Evolutionary conservation across 2,113 vertebrate genomes (phyloP), one percentile per base, ranked within the genome.

Genomic region (Tylochromis polylepis): DNA sequence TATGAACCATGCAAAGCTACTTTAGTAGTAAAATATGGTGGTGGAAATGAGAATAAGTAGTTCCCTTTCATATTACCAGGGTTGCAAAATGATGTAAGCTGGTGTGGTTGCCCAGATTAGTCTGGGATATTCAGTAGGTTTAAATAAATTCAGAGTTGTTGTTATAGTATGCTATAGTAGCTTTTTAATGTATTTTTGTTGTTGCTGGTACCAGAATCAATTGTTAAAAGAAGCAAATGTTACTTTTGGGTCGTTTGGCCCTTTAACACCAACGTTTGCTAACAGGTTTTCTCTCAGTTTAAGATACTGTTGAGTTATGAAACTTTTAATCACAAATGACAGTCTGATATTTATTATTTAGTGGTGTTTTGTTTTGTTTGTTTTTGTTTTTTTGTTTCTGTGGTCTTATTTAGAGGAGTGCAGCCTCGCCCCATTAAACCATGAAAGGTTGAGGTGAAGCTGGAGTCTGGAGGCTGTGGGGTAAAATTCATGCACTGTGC

Each of bases 381-480:
- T n/a, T n/a, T n/a, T n/a, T n/a, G n/a, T 4, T 75, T 51, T 51
- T 49, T 72, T 0, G 4, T 12, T 29, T 31, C 27, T 51, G 24
- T 75, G 43, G 5, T 15, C 15, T 75, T 51, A 51, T 75, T 75
- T 29, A 75, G 67, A 49, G 22, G 43, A 51, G 24, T 5, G 6
- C 24, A 75, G 70, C 43, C 43, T 6, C 7, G 43, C 51, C 43
- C 10, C 70, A 75, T 49, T 75, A 51, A 51, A 31, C 10, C 24
- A 20, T 51, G 11, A 75, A 51, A 51, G 70, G 24, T 75, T 49
- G 10, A 75, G 24, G 43, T 75, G 43, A 46, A 75, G 67, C 67
- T 49, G 46, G 16, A 46, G 14, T 11, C 65, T 70, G 38, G 38
- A 70, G 67, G 67, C 41, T 51, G 43, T 77, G 43, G 0, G 24